Conservation (phyloP, 2,888 invertebrate genomes). For the Masnerella sp. region DNA sequence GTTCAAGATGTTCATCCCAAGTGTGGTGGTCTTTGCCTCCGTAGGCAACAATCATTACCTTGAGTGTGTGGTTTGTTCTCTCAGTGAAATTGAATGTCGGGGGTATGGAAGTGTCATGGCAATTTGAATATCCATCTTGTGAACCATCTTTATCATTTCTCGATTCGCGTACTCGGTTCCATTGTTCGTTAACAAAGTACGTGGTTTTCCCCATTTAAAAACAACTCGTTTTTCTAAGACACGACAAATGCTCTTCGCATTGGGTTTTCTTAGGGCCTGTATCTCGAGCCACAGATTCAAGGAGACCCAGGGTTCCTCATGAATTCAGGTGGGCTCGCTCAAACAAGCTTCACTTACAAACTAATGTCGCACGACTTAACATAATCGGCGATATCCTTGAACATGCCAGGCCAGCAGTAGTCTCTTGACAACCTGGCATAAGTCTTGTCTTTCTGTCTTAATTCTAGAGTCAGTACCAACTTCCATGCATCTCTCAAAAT, state of each 20-base stretch:
- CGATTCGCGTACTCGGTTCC: neutral
- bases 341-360: neutral
- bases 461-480: neutral
- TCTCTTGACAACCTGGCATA: neutral
- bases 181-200: neutral
- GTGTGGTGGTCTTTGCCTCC: neutral
- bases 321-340: neutral
- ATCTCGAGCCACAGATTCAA: conserved; percentile 21
- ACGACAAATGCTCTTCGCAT: neutral
- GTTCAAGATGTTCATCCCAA: neutral
- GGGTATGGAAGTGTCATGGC: neutral
- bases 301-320: conserved; percentile 2
- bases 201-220: neutral
- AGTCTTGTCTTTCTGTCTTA: neutral
- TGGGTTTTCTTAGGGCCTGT: neutral
- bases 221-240: neutral
- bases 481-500: neutral
- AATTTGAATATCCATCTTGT: neutral
- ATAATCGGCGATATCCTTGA: conserved; percentile 3
- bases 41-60: neutral
- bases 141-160: neutral
- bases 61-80: neutral
- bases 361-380: neutral
- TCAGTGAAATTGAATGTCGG: neutral
- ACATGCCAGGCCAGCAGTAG: conserved; percentile 3